Base-by-base conservation (phyloP, 2,888 invertebrate genomes). In the Meghimatium bilineatum region DNA sequence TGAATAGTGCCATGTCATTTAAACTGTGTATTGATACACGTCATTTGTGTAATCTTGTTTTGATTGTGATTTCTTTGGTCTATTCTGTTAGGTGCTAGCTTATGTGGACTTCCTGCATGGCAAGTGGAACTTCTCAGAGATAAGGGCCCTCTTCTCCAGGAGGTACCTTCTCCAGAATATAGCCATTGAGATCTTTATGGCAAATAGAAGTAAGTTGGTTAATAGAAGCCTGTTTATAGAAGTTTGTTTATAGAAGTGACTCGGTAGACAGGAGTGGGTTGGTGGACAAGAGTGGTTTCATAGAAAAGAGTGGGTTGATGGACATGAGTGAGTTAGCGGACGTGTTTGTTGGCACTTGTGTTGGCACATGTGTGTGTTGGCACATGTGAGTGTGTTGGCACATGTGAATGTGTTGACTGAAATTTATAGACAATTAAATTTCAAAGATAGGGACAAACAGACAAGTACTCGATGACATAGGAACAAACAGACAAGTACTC, bases 61-160 rank as follows among this genome's bases (percentile, higher is more conserved):
- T n/a, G n/a, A n/a, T n/a, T n/a, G n/a, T n/a, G n/a, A n/a, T n/a
- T n/a, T n/a, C n/a, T n/a, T n/a, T n/a, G n/a, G n/a, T n/a, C n/a
- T 49, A 49, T 12, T 60, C 20, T 8, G 90, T 95, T 95, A 98
- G 98, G 97, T 98, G 81, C 94, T 99, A 90, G 97, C 97, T 92
- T 99, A 99, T 95, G 98, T 99, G 94, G 99, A 99, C 93, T 97
- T 98, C 94, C 95, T 99, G 76, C 99, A 99, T 94, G 99, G 99
- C 86, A 98, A 99, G 95, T 99, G 99, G 99, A 98, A 99, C 95
- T 99, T 99, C 95, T 97, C 97, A 90, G 99, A 99, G 95, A 97
- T 99, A 87, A 96, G 99, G 23, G 99, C 99, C 86, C 98, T 99
- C 91, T 99, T 99, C 95, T 97, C 98, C 20, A 95, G 99, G 5